phyloP scores from a whole-genome alignment of 2,888 invertebrate genomes.

The Metopia argyrocephala region DNA sequence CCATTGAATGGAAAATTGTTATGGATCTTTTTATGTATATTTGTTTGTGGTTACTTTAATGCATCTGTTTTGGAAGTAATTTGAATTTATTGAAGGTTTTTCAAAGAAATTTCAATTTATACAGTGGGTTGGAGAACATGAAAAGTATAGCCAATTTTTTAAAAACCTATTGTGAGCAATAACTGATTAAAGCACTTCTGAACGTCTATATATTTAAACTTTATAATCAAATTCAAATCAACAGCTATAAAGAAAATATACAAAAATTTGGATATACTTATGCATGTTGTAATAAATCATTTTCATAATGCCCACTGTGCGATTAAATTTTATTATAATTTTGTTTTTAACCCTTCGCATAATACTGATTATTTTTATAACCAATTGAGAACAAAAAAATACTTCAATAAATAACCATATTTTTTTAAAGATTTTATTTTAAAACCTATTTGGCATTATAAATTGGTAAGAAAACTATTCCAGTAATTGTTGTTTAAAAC shows the following conservation, averaged over 20 bases:
- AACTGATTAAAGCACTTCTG: too few species aligned
- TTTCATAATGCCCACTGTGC: not conserved
- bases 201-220: too few species aligned
- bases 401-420: not conserved
- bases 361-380: not conserved
- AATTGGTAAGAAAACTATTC: not conserved
- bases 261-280: too few species aligned
- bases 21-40: constrained; percentile 11
- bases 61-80: constrained; percentile 47
- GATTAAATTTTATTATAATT: too few species aligned
- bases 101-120: constrained; percentile 11
- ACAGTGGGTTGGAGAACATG: not conserved
- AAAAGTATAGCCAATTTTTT: not conserved
- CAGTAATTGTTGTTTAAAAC: constrained; percentile 9
- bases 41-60: not conserved
- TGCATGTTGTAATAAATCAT: too few species aligned
- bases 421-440: not conserved
- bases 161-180: not conserved
- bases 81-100: constrained; percentile 40
- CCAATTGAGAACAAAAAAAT: not conserved
- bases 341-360: not conserved
- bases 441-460: not conserved
- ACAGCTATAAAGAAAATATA: too few species aligned
- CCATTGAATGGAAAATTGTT: constrained; percentile 11
- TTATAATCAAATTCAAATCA: too few species aligned